Evolutionary conservation across 2,888 invertebrate species (phyloP), one percentile per base, ranked within the genome.

Genomic region (Tanypteryx hageni): DNA sequence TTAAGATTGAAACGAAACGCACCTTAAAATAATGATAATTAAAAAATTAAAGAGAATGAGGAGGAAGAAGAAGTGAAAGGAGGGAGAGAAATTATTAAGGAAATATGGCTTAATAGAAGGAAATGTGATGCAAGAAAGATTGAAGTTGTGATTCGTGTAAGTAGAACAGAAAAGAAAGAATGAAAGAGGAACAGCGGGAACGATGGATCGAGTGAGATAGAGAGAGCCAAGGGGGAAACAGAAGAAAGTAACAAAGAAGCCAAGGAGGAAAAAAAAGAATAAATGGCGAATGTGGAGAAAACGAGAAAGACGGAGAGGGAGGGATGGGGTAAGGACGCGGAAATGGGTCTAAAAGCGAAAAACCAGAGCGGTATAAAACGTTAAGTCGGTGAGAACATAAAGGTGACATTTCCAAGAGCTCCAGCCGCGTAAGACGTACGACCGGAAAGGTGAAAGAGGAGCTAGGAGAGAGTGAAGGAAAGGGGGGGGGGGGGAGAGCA

Each of bases 351-450:
- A 22, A 59, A 89, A 89, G 89, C 68, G 89, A 68, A 89, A 89
- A 89, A 89, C 89, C 89, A 89, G 89, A 89, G 89, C 89, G 44
- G 89, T 44, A 64, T 64, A 89, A 89, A 68, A 31, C 89, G 86
- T 61, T 18, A 61, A 31, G 89, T 86, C 86, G 86, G 59, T 59
- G 61, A 89, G 64, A 89, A 89, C 89, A 64, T 89, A 64, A 89
- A 89, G n/a, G 76, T 27, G 11, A 76, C 76, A 76, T 27, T 76
- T 76, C 76, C 76, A 76, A 76, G 76, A 76, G 76, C 76, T 27
- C 76, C 76, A 76, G 27, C 76, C 76, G 76, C 76, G 76, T 22
- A 76, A 76, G 76, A 76, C 76, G 76, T 76, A 76, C 76, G 76
- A 22, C 76, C 76, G 76, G 76, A 76, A 76, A 76, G 22, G 68